A percentile compares a stretch with the other conserved stretches of the same genome.
phyloP scores from a whole-genome alignment of 2,113 vertebrate species.

The Orientallactaga bullata region DNA sequence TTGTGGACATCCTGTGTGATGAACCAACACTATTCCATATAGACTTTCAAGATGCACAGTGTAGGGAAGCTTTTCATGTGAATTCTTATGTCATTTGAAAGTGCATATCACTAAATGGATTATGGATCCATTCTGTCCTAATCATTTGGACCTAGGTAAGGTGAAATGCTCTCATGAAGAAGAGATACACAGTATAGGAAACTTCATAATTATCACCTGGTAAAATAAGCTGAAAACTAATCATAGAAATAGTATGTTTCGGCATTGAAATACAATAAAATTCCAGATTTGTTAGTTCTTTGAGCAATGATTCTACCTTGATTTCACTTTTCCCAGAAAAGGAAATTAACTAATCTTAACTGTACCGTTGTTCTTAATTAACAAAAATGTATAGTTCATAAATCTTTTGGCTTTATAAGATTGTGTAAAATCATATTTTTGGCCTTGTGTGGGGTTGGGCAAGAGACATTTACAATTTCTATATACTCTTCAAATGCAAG shows the following conservation, averaged over 20 bases:
- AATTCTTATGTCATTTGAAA: constrained; percentile 68
- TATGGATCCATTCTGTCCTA: constrained; percentile 36
- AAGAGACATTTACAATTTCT: constrained; percentile 44
- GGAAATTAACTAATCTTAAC: constrained; percentile 65
- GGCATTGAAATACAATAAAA: constrained; percentile 28
- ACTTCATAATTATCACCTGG: constrained; percentile 58
- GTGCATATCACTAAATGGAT: constrained; percentile 53
- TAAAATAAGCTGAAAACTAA: constrained; percentile 55
- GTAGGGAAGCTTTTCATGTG: constrained; percentile 46
- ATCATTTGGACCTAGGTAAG: constrained; percentile 44
- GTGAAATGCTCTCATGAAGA: constrained; percentile 46
- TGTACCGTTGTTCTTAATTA: constrained; percentile 55
- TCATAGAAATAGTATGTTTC: constrained; percentile 46
- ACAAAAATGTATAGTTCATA: constrained; percentile 49
- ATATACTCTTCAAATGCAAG: constrained; percentile 54
- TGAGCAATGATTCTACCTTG: constrained; percentile 59
- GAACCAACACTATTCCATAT: constrained; percentile 61
- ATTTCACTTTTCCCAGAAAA: constrained; percentile 72
- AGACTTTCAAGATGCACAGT: constrained; percentile 45
- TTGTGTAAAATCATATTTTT: constrained; percentile 62
- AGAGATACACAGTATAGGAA: constrained; percentile 39
- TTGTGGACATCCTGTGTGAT: constrained; percentile 55
- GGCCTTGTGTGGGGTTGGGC: background rate
- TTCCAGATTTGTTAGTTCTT: constrained; percentile 48
- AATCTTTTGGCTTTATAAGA: constrained; percentile 40